Evolutionary conservation across 2,888 invertebrate species (phyloP).

Genomic region (Glyphotaelius pellucidus): DNA sequence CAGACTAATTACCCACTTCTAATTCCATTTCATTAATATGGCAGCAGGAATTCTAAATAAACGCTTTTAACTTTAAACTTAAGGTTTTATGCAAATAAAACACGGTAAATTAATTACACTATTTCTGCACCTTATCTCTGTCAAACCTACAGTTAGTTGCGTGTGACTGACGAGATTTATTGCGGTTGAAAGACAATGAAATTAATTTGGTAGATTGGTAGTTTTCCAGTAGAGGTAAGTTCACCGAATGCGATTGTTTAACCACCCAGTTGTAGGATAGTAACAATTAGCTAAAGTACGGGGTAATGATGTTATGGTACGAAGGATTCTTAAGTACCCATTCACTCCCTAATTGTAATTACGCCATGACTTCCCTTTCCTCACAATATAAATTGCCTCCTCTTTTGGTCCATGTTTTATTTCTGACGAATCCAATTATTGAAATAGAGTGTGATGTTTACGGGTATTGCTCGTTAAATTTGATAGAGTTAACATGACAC

Average conservation of each 20-base stretch:
- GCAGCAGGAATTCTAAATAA: conserved; percentile 20
- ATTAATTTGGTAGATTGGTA: conserved; percentile 14
- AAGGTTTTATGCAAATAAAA: conserved; percentile 28
- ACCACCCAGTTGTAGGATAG: conserved; percentile 3
- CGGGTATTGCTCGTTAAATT: not conserved
- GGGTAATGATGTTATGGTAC: conserved; percentile 14
- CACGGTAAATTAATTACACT: conserved; percentile 45
- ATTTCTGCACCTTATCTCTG: conserved; percentile 41
- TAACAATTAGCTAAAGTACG: conserved; percentile 8
- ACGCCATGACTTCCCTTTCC: not conserved
- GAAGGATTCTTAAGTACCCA: not conserved
- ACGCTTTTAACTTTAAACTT: not conserved
- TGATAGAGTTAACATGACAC: not conserved
- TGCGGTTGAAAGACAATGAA: conserved; percentile 26
- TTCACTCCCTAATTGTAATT: not conserved
- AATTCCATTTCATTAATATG: conserved; percentile 40
- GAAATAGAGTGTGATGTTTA: not conserved
- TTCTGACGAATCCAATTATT: not conserved
- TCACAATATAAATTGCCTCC: not conserved
- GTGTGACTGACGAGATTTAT: conserved; percentile 45
- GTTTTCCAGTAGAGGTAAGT: not conserved
- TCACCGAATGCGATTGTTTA: not conserved
- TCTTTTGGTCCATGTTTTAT: not conserved
- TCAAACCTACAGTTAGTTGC: conserved; percentile 33
- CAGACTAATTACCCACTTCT: conserved; percentile 7